These are phyloP conservation scores for Tamandua tetradactyla DNA, from an alignment of 2,797 vertebrate genomes.

Conservation along the genomic window DNA sequence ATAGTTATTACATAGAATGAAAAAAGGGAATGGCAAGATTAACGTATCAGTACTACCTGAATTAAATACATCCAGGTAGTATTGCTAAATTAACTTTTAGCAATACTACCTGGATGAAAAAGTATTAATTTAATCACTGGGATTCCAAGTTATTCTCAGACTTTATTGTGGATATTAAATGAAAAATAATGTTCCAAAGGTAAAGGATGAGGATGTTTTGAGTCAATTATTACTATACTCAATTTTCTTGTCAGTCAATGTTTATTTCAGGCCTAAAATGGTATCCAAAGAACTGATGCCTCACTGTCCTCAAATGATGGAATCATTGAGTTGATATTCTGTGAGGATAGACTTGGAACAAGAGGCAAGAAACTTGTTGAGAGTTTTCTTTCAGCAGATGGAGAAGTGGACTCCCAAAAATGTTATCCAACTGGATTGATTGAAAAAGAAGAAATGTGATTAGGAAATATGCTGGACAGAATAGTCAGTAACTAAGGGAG, in stretches of 20 bases:
- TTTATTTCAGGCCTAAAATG: not conserved
- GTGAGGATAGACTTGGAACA: not conserved
- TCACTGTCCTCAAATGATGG: not conserved
- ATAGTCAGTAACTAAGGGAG: not conserved
- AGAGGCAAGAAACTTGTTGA: not conserved
- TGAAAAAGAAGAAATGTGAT: not conserved
- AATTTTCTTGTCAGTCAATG: not conserved
- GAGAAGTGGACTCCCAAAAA: not conserved
- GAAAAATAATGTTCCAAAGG: slow-evolving; percentile 36
- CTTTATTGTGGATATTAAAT: slow-evolving; percentile 75
- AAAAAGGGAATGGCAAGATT: slow-evolving; percentile 68
- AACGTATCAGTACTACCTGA: slow-evolving; percentile 67
- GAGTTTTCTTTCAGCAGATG: not conserved
- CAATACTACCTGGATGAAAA: slow-evolving; percentile 65
- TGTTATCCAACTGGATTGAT: not conserved
- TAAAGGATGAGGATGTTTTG: not conserved
- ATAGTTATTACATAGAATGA: slow-evolving; percentile 63
- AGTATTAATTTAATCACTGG: slow-evolving; percentile 79
- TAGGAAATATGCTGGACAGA: not conserved
- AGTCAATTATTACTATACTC: slow-evolving; percentile 26
- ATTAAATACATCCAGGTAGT: too few species aligned
- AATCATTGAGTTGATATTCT: not conserved
- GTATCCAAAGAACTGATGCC: not conserved
- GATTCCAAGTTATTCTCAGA: slow-evolving; percentile 69
- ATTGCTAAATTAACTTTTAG: too few species aligned